Evolutionary conservation across 2,888 invertebrate genomes (phyloP).

Genomic region (Chaetogeoica ovagalla): DNA sequence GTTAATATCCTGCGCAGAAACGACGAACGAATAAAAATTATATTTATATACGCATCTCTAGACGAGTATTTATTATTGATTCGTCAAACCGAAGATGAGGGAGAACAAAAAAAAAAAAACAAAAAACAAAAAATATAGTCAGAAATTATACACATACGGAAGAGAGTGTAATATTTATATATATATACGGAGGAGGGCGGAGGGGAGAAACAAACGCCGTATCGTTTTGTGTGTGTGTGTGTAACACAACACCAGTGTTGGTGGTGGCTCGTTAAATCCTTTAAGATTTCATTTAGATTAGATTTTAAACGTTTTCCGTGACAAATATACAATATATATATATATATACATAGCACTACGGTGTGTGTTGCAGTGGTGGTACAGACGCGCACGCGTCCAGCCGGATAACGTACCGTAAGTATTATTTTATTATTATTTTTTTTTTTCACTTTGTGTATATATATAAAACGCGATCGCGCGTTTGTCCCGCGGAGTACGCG

Average conservation of each 20-base stretch:
- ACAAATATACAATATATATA: slow-evolving; percentile 24
- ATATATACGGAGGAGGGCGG: background rate
- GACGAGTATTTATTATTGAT: too few species aligned
- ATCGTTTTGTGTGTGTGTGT: background rate
- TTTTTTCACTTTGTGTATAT: too few species aligned
- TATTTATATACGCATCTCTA: too few species aligned
- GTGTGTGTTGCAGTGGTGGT: slow-evolving; percentile 8
- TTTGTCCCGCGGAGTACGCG: too few species aligned
- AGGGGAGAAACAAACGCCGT: background rate
- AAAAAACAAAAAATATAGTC: too few species aligned
- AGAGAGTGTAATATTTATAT: background rate
- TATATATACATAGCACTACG: too few species aligned
- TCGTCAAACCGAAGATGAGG: too few species aligned
- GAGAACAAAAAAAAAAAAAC: too few species aligned
- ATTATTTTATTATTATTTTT: background rate
- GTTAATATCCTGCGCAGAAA: too few species aligned
- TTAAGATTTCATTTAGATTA: slow-evolving; percentile 49
- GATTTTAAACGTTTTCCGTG: slow-evolving; percentile 47
- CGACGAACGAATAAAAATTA: too few species aligned
- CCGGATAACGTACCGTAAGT: slow-evolving; percentile 18
- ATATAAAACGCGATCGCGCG: background rate
- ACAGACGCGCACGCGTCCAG: slow-evolving; percentile 39
- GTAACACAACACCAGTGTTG: slow-evolving; percentile 33
- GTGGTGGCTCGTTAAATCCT: slow-evolving; percentile 51
- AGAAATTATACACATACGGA: too few species aligned